Percentiles rank a stretch among this genome's conserved stretches.
Evolutionary conservation across 2,113 vertebrate genomes (phyloP).

Genomic region (Rallus limicola): DNA sequence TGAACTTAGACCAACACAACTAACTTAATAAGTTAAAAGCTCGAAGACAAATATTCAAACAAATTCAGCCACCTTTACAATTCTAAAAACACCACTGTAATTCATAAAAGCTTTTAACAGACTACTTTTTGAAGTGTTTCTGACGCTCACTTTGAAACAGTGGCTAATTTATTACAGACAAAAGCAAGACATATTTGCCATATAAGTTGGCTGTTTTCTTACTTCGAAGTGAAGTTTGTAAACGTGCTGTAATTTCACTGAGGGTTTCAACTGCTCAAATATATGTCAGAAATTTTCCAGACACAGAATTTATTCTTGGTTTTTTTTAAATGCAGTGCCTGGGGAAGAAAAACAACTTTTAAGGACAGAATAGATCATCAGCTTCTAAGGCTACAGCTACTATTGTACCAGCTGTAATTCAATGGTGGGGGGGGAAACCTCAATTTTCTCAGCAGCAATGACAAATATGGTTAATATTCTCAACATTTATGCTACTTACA

Average conservation of each 20-base stretch:
- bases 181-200: background rate
- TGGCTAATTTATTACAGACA: background rate
- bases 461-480: slow-evolving; percentile 45
- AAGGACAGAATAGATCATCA: slow-evolving; percentile 27
- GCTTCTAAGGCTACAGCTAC: slow-evolving; percentile 7
- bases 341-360: slow-evolving; percentile 20
- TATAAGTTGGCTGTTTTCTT: background rate
- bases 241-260: background rate
- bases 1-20: background rate
- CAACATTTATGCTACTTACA: background rate
- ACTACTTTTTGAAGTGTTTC: background rate
- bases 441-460: background rate
- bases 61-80: background rate
- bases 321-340: slow-evolving; percentile 6
- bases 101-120: background rate
- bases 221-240: background rate
- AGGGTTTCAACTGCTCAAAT: background rate
- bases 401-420: slow-evolving; percentile 34
- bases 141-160: background rate
- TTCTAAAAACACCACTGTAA: background rate
- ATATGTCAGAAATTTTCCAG: background rate
- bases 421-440: background rate
- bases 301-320: background rate
- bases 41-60: background rate
- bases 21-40: background rate